Evolutionary conservation across 2,113 vertebrate genomes (phyloP).

Genomic region (Condylura cristata): DNA sequence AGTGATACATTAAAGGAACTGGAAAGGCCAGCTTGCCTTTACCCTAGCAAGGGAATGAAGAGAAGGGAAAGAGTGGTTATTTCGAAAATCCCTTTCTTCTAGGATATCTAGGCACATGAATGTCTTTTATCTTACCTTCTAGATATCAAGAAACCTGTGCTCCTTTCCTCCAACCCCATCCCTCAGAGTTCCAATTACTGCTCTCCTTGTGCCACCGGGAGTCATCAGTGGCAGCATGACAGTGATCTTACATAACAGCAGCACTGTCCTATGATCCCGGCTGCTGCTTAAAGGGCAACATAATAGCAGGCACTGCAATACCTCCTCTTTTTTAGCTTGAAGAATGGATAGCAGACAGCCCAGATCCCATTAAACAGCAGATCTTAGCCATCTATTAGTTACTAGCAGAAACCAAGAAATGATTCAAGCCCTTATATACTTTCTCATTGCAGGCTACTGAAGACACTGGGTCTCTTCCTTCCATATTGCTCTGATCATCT

Average conservation of each 20-base stretch:
- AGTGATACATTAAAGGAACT: background rate
- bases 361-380: background rate
- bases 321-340: background rate
- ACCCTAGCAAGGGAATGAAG: background rate
- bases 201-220: background rate
- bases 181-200: background rate
- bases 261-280: background rate
- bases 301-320: background rate
- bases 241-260: background rate
- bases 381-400: background rate
- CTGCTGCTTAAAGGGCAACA: background rate
- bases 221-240: background rate
- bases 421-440: background rate
- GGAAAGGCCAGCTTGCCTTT: background rate
- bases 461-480: background rate
- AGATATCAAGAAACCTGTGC: background rate
- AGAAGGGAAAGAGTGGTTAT: background rate
- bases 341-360: background rate
- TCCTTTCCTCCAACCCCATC: background rate
- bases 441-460: background rate
- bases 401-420: background rate
- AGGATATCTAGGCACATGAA: background rate
- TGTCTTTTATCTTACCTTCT: background rate
- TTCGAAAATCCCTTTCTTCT: slow-evolving; percentile 21
- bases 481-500: background rate